Percentiles rank a stretch among this genome's conserved stretches.
Evolutionary conservation across 2,797 vertebrate species (phyloP).

Genomic region (Molossus alvarezi): DNA sequence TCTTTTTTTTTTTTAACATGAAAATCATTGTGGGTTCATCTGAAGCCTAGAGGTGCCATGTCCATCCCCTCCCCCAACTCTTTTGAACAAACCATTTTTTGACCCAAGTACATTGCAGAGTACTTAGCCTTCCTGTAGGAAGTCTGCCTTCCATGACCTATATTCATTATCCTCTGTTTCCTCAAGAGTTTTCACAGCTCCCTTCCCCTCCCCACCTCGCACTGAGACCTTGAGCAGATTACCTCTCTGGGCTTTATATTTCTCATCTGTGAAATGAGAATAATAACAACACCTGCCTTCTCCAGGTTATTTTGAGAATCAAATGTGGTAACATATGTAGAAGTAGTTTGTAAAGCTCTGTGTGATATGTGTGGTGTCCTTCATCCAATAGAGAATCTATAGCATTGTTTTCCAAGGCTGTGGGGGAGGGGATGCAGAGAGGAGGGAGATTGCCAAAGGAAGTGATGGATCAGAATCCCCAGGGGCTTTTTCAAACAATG

Average conservation of each 20-base stretch:
- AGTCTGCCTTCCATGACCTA: slow-evolving; percentile 25
- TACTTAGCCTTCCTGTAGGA: neutral
- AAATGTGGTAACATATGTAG: slow-evolving; percentile 2
- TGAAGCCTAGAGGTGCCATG: neutral
- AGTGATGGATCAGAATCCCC: neutral
- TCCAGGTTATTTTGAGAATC: slow-evolving; percentile 67
- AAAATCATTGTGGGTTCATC: slow-evolving; percentile 32
- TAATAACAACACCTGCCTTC: slow-evolving; percentile 55
- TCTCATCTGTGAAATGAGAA: slow-evolving; percentile 65
- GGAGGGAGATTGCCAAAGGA: neutral
- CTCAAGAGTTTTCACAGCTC: slow-evolving; percentile 34
- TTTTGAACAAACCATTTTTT: slow-evolving; percentile 43
- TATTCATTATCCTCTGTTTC: slow-evolving; percentile 55
- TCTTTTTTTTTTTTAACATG: slow-evolving; percentile 26
- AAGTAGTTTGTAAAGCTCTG: slow-evolving; percentile 54
- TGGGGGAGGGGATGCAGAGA: neutral
- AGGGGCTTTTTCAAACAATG: neutral
- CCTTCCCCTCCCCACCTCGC: neutral
- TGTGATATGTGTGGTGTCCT: neutral
- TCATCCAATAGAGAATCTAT: neutral
- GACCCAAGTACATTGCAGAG: neutral
- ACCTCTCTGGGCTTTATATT: slow-evolving; percentile 61
- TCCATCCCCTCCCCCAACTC: neutral
- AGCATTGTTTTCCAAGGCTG: neutral
- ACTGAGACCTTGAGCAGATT: slow-evolving; percentile 64